These are phyloP conservation scores for Scaptomyza cyrtandrae DNA, from an alignment of 2,888 invertebrate genomes.

Conservation along the genomic window DNA sequence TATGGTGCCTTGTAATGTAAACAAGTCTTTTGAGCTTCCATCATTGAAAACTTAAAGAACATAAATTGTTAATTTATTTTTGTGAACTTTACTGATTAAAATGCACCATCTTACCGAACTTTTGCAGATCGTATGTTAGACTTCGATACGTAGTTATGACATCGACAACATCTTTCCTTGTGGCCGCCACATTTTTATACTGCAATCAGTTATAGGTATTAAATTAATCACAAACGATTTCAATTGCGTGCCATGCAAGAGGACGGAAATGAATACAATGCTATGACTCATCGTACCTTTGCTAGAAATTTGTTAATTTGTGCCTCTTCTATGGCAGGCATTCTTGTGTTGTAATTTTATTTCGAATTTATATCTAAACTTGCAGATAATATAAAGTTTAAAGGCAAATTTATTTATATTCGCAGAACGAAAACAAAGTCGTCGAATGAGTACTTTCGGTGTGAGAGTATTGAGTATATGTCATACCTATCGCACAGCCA, in stretches of 20 bases:
- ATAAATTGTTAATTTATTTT: not conserved
- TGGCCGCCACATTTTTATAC: conserved; percentile 89
- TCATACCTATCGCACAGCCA: conserved; percentile 12
- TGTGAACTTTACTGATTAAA: not conserved
- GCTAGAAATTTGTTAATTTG: conserved; percentile 86
- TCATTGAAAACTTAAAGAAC: conserved; percentile 91
- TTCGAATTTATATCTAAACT: conserved; percentile 19
- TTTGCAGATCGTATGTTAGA: conserved; percentile 87
- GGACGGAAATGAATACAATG: conserved; percentile 12
- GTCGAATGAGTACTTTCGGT: conserved; percentile 44
- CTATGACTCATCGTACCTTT: conserved; percentile 84
- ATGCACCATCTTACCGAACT: conserved; percentile 87
- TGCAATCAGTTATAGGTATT: conserved; percentile 82
- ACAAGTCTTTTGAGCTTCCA: conserved; percentile 91
- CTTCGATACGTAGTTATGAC: conserved; percentile 88
- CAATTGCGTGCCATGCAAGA: conserved; percentile 22
- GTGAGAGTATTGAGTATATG: conserved; percentile 39
- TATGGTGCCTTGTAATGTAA: conserved; percentile 95
- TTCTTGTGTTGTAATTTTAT: conserved; percentile 28
- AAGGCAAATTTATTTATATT: conserved; percentile 29
- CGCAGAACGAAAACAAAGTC: conserved; percentile 54
- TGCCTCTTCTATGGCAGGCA: conserved; percentile 84
- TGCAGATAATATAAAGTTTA: conserved; percentile 7
- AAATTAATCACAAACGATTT: conserved; percentile 35
- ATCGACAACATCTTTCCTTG: conserved; percentile 88